A percentile compares a stretch with the other conserved stretches of the same genome.
Evolutionary conservation across 2,113 vertebrate genomes (phyloP).

Genomic region (Leptosomus discolor): DNA sequence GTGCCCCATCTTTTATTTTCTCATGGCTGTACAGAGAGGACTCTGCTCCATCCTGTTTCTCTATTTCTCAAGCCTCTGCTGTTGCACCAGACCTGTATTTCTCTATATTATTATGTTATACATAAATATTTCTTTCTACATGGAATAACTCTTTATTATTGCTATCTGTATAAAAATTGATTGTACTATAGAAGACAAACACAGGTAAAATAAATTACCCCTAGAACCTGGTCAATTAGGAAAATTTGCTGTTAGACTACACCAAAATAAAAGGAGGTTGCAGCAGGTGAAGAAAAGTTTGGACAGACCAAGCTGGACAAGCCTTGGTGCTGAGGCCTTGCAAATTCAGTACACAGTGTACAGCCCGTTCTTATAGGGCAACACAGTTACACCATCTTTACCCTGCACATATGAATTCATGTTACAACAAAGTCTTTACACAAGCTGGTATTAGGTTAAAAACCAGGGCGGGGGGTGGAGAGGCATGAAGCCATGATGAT

Average conservation of each 20-base stretch:
- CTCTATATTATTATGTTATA: background rate
- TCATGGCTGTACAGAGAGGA: background rate
- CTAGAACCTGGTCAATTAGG: background rate
- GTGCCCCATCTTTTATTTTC: background rate
- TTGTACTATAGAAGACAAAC: background rate
- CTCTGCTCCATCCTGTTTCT: background rate
- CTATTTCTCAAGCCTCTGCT: background rate
- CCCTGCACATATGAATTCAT: background rate
- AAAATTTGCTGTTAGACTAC: background rate
- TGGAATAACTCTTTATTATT: background rate
- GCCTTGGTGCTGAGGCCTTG: background rate
- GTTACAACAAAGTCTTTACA: background rate
- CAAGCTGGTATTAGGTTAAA: background rate
- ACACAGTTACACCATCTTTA: background rate
- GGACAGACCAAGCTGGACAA: background rate
- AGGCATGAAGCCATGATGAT: background rate
- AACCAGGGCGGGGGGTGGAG: rapidly evolving
- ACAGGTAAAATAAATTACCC: background rate
- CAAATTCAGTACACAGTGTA: background rate
- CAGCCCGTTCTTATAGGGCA: background rate
- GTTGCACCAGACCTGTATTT: background rate
- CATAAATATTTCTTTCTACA: background rate
- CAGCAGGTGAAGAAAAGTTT: background rate
- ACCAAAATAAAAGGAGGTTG: background rate
- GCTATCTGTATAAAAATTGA: background rate